phyloP scores from a whole-genome alignment of 2,888 invertebrate genomes.

The Micoletzkya japonica region DNA sequence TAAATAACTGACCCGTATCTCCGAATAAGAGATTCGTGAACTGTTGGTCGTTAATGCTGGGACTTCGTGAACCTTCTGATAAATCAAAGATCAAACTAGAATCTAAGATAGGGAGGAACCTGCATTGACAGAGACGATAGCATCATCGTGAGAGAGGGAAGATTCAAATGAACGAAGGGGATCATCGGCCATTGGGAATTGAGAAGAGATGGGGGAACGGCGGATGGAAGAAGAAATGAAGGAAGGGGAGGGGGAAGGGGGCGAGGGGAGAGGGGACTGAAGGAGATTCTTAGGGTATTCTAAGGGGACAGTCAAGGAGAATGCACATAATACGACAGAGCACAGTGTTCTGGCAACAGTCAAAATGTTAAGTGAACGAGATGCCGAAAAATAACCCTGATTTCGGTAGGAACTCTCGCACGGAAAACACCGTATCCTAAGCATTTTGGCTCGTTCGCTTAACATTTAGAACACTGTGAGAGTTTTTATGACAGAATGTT shows the following conservation, averaged over 20 bases:
- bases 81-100: not conserved
- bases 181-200: too few species aligned
- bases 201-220: too few species aligned
- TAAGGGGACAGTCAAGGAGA: too few species aligned
- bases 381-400: too few species aligned
- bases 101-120: constrained; percentile 6
- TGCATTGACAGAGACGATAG: constrained; percentile 12
- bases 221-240: too few species aligned
- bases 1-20: constrained; percentile 1
- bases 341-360: not conserved
- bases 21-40: constrained; percentile 20
- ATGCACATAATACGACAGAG: too few species aligned
- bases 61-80: not conserved
- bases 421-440: too few species aligned
- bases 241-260: too few species aligned
- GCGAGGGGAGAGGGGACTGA: too few species aligned
- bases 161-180: constrained; percentile 7
- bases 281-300: not conserved
- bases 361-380: too few species aligned
- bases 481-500: not conserved
- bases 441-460: too few species aligned
- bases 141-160: constrained; percentile 23
- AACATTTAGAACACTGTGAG: not conserved
- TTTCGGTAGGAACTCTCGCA: too few species aligned
- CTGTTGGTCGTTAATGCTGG: constrained; percentile 12